A percentile compares a stretch with the other conserved stretches of the same genome.
Evolutionary conservation across 2,797 vertebrate species (phyloP).

Genomic region (Sebastes vulpes): DNA sequence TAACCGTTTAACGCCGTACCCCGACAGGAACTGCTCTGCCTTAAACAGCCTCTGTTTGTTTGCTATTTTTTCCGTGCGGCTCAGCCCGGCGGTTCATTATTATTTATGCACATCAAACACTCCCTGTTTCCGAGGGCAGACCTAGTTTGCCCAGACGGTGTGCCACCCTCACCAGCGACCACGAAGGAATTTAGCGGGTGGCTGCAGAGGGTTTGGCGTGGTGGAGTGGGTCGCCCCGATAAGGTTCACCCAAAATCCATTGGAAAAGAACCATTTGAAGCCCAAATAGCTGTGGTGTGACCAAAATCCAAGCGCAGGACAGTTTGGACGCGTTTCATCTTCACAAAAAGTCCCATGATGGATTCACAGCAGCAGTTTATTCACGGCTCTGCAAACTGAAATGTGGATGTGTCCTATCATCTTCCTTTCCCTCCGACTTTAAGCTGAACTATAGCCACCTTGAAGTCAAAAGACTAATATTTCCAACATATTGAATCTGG

Average conservation of each 20-base stretch:
- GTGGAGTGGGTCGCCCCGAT: slow-evolving; percentile 49
- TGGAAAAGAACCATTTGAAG: slow-evolving; percentile 65
- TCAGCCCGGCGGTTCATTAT: slow-evolving; percentile 72
- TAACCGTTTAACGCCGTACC: slow-evolving; percentile 32
- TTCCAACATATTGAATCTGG: slow-evolving; percentile 29
- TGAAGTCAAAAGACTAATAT: slow-evolving; percentile 27
- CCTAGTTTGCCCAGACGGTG: slow-evolving; percentile 66
- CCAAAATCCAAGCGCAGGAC: slow-evolving; percentile 41
- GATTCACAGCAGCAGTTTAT: slow-evolving; percentile 37
- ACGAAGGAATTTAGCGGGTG: slow-evolving; percentile 73
- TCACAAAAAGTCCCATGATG: slow-evolving; percentile 25
- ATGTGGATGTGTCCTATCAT: slow-evolving; percentile 13
- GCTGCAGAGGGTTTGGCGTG: slow-evolving; percentile 54
- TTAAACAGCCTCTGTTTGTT: slow-evolving; percentile 84
- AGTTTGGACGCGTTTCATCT: slow-evolving; percentile 61
- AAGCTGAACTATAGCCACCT: background rate
- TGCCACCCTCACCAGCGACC: slow-evolving; percentile 70
- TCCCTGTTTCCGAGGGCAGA: slow-evolving; percentile 69
- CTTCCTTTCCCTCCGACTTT: background rate
- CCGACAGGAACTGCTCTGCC: slow-evolving; percentile 81
- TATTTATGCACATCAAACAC: slow-evolving; percentile 85
- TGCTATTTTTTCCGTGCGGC: slow-evolving; percentile 78
- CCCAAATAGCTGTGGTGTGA: slow-evolving; percentile 80
- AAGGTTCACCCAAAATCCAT: slow-evolving; percentile 72
- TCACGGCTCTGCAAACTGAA: slow-evolving; percentile 42